Base-by-base conservation (phyloP, 2,888 invertebrate species). In the Epinotia nisella region DNA sequence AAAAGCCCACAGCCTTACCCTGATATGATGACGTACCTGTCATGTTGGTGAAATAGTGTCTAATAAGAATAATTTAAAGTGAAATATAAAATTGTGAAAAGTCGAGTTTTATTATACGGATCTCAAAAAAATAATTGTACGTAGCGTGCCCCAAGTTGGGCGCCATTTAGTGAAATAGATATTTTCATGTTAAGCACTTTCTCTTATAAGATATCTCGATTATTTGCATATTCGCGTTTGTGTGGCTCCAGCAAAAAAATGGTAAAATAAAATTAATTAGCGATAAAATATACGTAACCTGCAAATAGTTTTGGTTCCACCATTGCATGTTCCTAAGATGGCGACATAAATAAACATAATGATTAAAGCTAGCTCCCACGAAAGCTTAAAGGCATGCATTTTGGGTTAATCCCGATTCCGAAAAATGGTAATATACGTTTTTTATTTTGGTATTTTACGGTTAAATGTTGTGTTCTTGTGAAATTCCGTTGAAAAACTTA, bases 381-480 rank as follows among this genome's bases (percentile, higher is more conserved):
- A 68, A 58, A 62, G 62, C 62, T 69, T 73, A 71, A 74, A 78
- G 74, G 76, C 77, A 78, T 75, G 74, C 71, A 56, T 69, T 74
- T 70, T 75, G 75, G 74, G 76, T 77, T 79, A 75, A 64, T 70
- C 74, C 76, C 70, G 77, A 78, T 75, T 77, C 76, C 75, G 75
- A 76, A 77, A 72, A 78, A 77, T 80, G 1, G 75, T 79, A 76
- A 77, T 77, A 78, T 76, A 74, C 45, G 81, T 83, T 81, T 81
- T 76, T 78, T 35, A 82, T 78, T 73, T 76, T 82, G 74, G 82
- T 81, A 78, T 76, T 76, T 77, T 77, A 75, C 62, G 59, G 78
- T 77, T 81, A 75, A 78, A 80, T 86, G 84, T 87, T 87, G 84
- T 89, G 87, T 85, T 88, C 79, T 83, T 85, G 81, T 86, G 80